Conservation (phyloP, 1,140 invertebrate species). For the Hermetia illucens region DNA sequence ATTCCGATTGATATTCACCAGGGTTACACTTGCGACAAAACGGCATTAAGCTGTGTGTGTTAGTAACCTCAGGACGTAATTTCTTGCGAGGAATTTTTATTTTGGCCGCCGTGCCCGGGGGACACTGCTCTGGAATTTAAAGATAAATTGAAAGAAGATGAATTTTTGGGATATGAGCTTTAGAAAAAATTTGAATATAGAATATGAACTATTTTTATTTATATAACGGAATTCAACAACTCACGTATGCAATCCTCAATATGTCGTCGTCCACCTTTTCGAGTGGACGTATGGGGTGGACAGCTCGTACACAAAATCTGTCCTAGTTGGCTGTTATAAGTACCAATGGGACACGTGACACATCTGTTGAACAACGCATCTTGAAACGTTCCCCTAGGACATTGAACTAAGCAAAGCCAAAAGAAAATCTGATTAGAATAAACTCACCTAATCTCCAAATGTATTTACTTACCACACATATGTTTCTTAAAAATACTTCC, state of each 20-base stretch:
- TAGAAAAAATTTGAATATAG: too few relatives aligned
- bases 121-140: slow-evolving; percentile 24
- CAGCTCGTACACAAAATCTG: slow-evolving; percentile 41
- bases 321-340: slow-evolving; percentile 43
- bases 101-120: slow-evolving; percentile 25
- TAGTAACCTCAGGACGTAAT: slow-evolving; percentile 8
- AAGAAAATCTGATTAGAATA: slow-evolving; percentile 4
- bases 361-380: slow-evolving; percentile 38
- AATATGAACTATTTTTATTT: not conserved
- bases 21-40: slow-evolving; percentile 43
- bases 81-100: slow-evolving; percentile 10
- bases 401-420: slow-evolving; percentile 37
- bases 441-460: too few relatives aligned
- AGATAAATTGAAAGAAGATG: too few relatives aligned
- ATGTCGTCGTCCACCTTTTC: slow-evolving; percentile 36
- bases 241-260: slow-evolving; percentile 43
- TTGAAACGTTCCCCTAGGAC: slow-evolving; percentile 50
- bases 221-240: slow-evolving; percentile 3
- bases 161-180: too few relatives aligned
- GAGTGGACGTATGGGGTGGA: slow-evolving; percentile 44
- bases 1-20: slow-evolving; percentile 44
- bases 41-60: slow-evolving; percentile 19
- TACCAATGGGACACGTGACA: slow-evolving; percentile 40
- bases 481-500: slow-evolving; percentile 21
- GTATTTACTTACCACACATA: slow-evolving; percentile 24